These are phyloP conservation scores for Drosophila tanythrix DNA, from an alignment of 2,888 invertebrate genomes.

Conservation along the genomic window DNA sequence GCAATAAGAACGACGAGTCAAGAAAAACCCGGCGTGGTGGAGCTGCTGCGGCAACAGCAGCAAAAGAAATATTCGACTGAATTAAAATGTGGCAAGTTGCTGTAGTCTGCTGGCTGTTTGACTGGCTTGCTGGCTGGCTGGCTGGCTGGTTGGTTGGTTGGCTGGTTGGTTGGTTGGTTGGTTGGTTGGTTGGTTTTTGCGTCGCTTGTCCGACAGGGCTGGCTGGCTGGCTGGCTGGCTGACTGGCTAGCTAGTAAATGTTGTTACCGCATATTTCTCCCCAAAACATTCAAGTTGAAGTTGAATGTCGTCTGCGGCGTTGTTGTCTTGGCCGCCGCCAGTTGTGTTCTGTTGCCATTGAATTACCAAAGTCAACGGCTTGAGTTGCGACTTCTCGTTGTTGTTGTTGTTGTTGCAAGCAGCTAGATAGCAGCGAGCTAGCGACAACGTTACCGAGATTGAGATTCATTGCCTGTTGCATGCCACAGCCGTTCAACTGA, in stretches of 20 bases:
- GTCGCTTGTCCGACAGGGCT: slow-evolving; percentile 23
- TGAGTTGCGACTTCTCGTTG: slow-evolving; percentile 46
- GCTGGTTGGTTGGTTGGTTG: slow-evolving; percentile 7
- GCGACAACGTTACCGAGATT: slow-evolving; percentile 68
- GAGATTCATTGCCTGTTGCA: slow-evolving; percentile 80
- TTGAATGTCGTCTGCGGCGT: slow-evolving; percentile 68
- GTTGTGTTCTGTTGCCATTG: slow-evolving; percentile 68
- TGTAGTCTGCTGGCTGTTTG: slow-evolving; percentile 21
- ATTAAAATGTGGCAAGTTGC: slow-evolving; percentile 82
- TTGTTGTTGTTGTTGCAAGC: slow-evolving; percentile 18
- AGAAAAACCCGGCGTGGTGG: slow-evolving; percentile 19
- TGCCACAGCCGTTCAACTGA: slow-evolving; percentile 72
- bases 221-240: slow-evolving; percentile 40
- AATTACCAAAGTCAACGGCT: slow-evolving; percentile 77
- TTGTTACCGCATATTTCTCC: slow-evolving; percentile 77
- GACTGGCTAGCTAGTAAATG: slow-evolving; percentile 61
- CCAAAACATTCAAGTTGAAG: slow-evolving; percentile 68
- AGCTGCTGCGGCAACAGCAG: slow-evolving; percentile 20
- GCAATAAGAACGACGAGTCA: slow-evolving; percentile 59
- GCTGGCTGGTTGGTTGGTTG: slow-evolving; percentile 28
- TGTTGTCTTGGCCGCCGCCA: slow-evolving; percentile 32
- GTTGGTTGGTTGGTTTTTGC: slow-evolving; percentile 47
- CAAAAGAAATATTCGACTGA: slow-evolving; percentile 74
- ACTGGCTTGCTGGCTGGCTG: slow-evolving; percentile 13
- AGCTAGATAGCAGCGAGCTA: slow-evolving; percentile 27